phyloP scores from a whole-genome alignment of 2,888 invertebrate species.

The Amblyjoppa fuscipennis region DNA sequence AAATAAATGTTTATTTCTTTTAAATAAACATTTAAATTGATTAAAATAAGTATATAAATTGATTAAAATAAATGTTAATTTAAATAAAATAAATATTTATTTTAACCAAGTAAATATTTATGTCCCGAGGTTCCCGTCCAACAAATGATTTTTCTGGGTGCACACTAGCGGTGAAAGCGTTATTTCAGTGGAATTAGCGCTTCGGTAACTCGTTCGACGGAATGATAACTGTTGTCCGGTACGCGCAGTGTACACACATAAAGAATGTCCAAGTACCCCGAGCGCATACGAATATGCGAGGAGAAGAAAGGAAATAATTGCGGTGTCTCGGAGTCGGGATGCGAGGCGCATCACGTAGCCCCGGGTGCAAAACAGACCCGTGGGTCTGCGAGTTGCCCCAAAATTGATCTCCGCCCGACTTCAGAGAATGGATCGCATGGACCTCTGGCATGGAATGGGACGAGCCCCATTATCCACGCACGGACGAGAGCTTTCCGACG shows the following conservation, averaged over 20 bases:
- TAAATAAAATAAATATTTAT: too few species aligned
- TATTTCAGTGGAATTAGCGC: not conserved
- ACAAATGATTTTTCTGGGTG: too few species aligned
- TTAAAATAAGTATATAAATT: too few species aligned
- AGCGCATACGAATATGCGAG: slow-evolving; percentile 14
- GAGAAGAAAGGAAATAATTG: slow-evolving; percentile 41
- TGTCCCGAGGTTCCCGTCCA: too few species aligned
- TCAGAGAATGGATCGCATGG: not conserved
- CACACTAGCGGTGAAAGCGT: too few species aligned
- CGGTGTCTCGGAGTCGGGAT: slow-evolving; percentile 24
- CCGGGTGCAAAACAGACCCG: slow-evolving; percentile 15
- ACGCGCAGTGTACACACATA: slow-evolving; percentile 20
- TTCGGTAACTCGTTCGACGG: not conserved
- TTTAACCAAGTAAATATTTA: too few species aligned
- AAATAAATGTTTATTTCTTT: too few species aligned
- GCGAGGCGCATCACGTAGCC: slow-evolving; percentile 21
- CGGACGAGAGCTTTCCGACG: slow-evolving; percentile 43
- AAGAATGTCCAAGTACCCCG: not conserved
- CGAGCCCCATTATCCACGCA: slow-evolving; percentile 57
- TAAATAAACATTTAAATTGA: too few species aligned
- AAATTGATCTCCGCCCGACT: slow-evolving; percentile 25
- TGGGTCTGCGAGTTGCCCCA: slow-evolving; percentile 20
- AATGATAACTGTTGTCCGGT: not conserved
- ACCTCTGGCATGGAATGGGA: slow-evolving; percentile 18
- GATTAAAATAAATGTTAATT: too few species aligned